Conservation (phyloP, 2,113 vertebrate genomes). For the Sciurus niger region DNA sequence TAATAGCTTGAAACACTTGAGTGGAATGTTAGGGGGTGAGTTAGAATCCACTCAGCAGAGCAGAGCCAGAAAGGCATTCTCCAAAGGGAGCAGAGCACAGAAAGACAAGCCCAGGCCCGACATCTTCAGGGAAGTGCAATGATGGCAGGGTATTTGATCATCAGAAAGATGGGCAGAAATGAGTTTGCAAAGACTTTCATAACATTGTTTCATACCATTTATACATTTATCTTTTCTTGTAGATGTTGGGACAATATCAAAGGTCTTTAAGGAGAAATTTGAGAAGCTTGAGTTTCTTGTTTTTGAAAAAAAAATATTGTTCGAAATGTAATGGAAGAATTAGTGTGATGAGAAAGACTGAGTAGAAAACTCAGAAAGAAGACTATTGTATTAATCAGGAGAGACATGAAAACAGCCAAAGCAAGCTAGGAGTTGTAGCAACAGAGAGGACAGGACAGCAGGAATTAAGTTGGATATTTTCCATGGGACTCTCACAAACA, state of each 20-base stretch:
- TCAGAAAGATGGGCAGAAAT: neutral
- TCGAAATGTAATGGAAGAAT: neutral
- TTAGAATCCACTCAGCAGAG: neutral
- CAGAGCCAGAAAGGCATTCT: neutral
- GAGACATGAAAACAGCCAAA: neutral
- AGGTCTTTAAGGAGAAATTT: neutral
- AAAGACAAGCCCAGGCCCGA: neutral
- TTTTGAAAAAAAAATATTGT: neutral
- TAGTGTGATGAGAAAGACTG: neutral
- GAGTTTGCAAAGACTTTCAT: neutral
- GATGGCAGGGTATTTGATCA: neutral
- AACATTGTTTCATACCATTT: neutral
- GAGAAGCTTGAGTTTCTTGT: neutral
- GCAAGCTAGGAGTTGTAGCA: neutral
- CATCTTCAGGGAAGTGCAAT: neutral
- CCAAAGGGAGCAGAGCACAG: neutral
- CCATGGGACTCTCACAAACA: neutral
- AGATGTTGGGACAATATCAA: neutral
- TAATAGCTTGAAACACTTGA: neutral
- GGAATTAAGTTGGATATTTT: neutral
- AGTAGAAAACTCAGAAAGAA: neutral
- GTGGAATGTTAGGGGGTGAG: neutral
- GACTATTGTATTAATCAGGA: neutral
- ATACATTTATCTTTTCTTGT: neutral
- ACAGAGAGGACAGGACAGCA: neutral